Base-by-base conservation (phyloP, 2,888 invertebrate genomes). In the Agrotis segetum region DNA sequence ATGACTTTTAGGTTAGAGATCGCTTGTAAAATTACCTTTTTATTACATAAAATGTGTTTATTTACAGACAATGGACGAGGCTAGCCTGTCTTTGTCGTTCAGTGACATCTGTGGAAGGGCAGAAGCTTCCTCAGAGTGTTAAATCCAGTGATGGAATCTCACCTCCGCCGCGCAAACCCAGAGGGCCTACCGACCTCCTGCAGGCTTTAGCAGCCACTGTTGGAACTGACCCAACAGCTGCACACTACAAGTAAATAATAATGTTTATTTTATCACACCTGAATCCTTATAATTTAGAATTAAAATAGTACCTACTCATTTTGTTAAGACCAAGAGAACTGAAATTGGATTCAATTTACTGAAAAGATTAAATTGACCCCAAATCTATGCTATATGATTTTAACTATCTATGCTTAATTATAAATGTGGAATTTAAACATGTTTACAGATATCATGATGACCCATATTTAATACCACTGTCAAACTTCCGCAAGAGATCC, bases 101-200 rank as follows among this genome's bases (percentile, higher is more conserved):
- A 52, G 78, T 93, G 34, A 84, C 94, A 2, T 87, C 91, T 21
- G 82, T 95, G 71, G 96, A 96, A 87, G 92, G 93, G 2, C 95
- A 95, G 82, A 94, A 92, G 70, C 81, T 94, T 29, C 94, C 96
- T 17, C 92, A 93, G 65, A 83, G 65, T 14, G 85, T 87, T 80
- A 88, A 83, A 73, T 93, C 93, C 1, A 91, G 88, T 81, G 95
- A 96, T 82, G 96, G 96, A 0, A 95, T 96, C 67, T 90, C 95
- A n/a, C 95, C 96, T 0, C 98, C 98, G 0, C 96, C 97, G 63
- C 96, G 97, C 60, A 98, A 98, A 87, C 97, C 97, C 52, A 96
- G 99, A 84, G 96, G 97, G 0, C 97, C 98, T 0, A 99, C 99
- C 1, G 99, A 98, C 89, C 97, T 99, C 74, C 92, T 99, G 64